Conservation (phyloP, 1,140 invertebrate genomes). For the Aphis craccivora region DNA sequence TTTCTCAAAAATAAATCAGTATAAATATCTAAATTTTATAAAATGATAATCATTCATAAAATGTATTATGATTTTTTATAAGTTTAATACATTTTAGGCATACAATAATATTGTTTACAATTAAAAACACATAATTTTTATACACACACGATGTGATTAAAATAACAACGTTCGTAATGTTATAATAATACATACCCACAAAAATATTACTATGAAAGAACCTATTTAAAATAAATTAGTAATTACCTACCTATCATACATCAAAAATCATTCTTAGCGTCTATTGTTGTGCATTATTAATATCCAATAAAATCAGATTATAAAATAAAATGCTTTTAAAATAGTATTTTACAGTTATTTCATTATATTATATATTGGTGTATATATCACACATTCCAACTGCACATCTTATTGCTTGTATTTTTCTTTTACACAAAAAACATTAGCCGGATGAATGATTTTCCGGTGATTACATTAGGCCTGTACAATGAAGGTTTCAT, state of each 20-base stretch:
- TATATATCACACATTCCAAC: constrained; percentile 18
- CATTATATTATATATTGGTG: not conserved
- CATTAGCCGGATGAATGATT: not conserved
- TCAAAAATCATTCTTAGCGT: not conserved
- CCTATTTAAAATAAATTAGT: not conserved
- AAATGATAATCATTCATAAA: too few relatives aligned
- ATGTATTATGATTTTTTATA: not conserved
- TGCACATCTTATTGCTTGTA: not conserved
- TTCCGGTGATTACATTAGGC: constrained; percentile 1
- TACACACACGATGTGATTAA: too few relatives aligned
- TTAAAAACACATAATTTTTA: too few relatives aligned
- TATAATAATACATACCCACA: not conserved
- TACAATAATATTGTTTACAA: too few relatives aligned
- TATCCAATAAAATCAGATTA: not conserved
- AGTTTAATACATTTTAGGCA: not conserved
- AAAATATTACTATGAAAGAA: not conserved
- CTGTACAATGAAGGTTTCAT: not conserved
- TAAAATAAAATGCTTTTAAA: not conserved
- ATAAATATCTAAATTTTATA: too few relatives aligned
- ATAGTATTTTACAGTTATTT: not conserved
- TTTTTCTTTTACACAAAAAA: constrained; percentile 14
- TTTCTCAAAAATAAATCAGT: too few relatives aligned
- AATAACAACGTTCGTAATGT: not conserved
- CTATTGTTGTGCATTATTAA: not conserved
- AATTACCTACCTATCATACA: too few relatives aligned